A percentile compares a stretch with the other conserved stretches of the same genome.
These are phyloP conservation scores for Drosophila macrothrix DNA, from an alignment of 2,888 invertebrate species.

Conservation along the genomic window DNA sequence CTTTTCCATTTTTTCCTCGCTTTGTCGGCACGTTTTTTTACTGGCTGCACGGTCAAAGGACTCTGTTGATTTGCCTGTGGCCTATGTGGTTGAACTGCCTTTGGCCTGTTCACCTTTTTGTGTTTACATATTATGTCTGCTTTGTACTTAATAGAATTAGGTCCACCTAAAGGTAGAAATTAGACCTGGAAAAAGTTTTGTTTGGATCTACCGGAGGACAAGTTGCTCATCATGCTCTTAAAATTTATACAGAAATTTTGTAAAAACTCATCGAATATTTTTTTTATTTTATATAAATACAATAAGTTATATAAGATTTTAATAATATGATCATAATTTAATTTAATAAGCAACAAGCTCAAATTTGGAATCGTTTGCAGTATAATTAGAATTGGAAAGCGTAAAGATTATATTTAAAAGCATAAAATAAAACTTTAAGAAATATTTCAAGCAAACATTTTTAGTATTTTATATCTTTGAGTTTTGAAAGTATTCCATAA, in stretches of 20 bases:
- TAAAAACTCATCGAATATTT: background rate
- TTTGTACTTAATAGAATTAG: conserved; percentile 60
- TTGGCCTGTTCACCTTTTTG: background rate
- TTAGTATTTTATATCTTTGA: background rate
- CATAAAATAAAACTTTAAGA: too few relatives aligned
- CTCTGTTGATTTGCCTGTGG: conserved; percentile 19
- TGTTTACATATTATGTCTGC: conserved; percentile 18
- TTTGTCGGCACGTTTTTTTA: conserved; percentile 10
- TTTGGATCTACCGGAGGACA: background rate
- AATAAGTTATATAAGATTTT: background rate
- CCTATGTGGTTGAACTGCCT: conserved; percentile 6
- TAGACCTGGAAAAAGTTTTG: conserved; percentile 19
- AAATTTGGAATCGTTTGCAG: background rate
- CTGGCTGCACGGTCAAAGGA: conserved; percentile 19
- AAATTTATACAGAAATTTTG: conserved; percentile 19
- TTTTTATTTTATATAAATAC: background rate
- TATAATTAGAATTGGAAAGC: background rate
- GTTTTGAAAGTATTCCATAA: background rate
- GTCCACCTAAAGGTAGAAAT: conserved; percentile 41
- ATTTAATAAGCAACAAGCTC: background rate
- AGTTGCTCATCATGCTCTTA: conserved; percentile 4
- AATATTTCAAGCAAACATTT: background rate
- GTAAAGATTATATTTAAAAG: too few relatives aligned
- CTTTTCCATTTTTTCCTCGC: background rate
- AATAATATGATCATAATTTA: background rate